phyloP scores from a whole-genome alignment of 2,113 vertebrate genomes.

The Pao palembangensis region DNA sequence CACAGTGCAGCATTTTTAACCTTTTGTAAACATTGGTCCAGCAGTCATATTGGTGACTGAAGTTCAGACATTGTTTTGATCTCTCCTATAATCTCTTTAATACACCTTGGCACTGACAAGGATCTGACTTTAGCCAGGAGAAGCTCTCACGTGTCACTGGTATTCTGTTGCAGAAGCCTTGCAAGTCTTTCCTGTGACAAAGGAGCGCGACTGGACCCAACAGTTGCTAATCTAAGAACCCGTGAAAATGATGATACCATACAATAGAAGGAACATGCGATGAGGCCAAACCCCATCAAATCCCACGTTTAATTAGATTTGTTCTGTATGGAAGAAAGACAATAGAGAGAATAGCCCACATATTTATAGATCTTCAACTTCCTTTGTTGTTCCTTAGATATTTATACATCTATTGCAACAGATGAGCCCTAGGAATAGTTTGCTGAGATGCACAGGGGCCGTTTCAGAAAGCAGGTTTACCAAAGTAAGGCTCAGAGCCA shows the following conservation, averaged over 20 bases:
- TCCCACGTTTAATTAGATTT: conserved; percentile 59
- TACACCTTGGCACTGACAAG: conserved; percentile 61
- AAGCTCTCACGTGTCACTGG: conserved; percentile 69
- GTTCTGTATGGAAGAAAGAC: conserved; percentile 18
- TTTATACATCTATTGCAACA: conserved; percentile 3
- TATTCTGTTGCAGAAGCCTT: conserved; percentile 58
- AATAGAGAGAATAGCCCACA: conserved; percentile 31
- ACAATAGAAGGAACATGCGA: conserved; percentile 23
- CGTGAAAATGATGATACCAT: conserved; percentile 57
- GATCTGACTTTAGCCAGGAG: conserved; percentile 65
- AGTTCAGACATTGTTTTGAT: conserved; percentile 67
- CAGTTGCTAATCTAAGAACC: conserved; percentile 64
- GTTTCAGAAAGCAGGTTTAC: no score
- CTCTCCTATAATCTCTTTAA: conserved; percentile 62
- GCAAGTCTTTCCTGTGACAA: conserved; percentile 68
- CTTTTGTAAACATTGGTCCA: conserved; percentile 41
- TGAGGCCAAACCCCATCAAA: conserved; percentile 26
- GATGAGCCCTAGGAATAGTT: background rate
- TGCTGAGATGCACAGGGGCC: background rate
- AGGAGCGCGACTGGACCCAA: conserved; percentile 48
- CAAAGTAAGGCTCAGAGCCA: no score
- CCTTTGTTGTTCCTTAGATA: conserved; percentile 7
- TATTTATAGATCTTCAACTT: conserved; percentile 46
- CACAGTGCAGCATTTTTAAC: conserved; percentile 38
- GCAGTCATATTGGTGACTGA: conserved; percentile 43